Evolutionary conservation across 2,797 vertebrate species (phyloP).

Genomic region (Naso thynnoides): DNA sequence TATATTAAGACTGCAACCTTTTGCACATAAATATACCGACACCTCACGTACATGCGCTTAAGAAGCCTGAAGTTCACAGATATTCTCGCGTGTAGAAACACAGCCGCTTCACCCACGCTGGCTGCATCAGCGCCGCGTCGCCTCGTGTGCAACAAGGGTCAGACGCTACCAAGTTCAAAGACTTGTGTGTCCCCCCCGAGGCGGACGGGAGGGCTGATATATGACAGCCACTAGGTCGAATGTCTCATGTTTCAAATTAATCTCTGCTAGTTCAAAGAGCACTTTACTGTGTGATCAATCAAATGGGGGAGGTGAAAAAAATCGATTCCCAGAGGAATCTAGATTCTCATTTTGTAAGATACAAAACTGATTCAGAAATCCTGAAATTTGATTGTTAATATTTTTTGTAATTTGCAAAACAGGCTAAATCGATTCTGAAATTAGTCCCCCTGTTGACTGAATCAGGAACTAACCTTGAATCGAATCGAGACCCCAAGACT

Average conservation of each 20-base stretch:
- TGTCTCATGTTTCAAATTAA: conserved; percentile 59
- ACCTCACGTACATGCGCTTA: not conserved
- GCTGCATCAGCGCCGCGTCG: not conserved
- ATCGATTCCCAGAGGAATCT: no score
- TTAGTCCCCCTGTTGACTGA: no score
- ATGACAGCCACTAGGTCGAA: conserved; percentile 26
- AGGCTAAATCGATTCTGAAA: no score
- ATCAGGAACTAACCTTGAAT: no score
- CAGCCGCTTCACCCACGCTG: not conserved
- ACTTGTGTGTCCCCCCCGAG: not conserved
- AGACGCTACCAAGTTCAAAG: conserved; percentile 62
- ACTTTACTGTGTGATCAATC: conserved; percentile 38
- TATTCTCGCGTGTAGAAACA: not conserved
- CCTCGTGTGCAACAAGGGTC: conserved; percentile 34
- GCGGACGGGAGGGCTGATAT: conserved; percentile 36
- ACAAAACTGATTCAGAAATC: no score
- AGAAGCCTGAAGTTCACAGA: conserved; percentile 3
- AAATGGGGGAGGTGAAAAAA: no score
- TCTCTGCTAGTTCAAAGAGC: conserved; percentile 41
- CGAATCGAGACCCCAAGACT: no score
- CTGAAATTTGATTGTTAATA: no score
- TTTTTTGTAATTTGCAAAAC: no score
- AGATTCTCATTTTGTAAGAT: no score
- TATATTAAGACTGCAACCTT: conserved; percentile 60
- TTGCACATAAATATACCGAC: conserved; percentile 1